Percentiles rank a stretch among this genome's conserved stretches.
phyloP scores from a whole-genome alignment of 1,140 invertebrate species.

The Tribolium castaneum region DNA sequence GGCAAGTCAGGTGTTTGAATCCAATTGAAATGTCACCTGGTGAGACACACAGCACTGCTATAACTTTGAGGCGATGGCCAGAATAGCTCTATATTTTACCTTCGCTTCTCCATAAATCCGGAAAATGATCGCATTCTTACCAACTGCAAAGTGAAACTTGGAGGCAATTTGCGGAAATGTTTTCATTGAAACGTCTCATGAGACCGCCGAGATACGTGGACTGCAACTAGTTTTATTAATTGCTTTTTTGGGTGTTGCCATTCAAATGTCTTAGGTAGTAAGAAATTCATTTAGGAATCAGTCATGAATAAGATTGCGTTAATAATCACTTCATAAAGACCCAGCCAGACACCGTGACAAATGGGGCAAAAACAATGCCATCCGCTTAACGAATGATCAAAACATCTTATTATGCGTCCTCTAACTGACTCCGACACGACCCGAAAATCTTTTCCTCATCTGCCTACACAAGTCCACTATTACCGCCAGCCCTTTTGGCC shows the following conservation, averaged over 20 bases:
- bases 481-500: not conserved
- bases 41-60: constrained; percentile 13
- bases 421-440: not conserved
- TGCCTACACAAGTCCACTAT: constrained; percentile 11
- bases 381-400: constrained; percentile 46
- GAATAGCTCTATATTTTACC: constrained; percentile 37
- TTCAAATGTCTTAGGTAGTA: constrained; percentile 41
- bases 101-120: constrained; percentile 42
- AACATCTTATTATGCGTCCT: constrained; percentile 47
- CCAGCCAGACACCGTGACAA: constrained; percentile 48
- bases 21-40: constrained; percentile 42
- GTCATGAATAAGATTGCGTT: constrained; percentile 58
- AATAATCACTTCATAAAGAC: constrained; percentile 55
- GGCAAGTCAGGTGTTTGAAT: constrained; percentile 35
- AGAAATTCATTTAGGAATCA: constrained; percentile 52
- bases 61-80: constrained; percentile 18
- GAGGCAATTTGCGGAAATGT: constrained; percentile 40
- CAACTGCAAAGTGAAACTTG: constrained; percentile 43
- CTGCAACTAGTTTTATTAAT: not conserved
- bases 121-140: constrained; percentile 44
- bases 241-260: no score
- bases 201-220: not conserved
- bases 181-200: constrained; percentile 37
- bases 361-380: constrained; percentile 55
- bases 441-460: not conserved